Conservation (phyloP, 2,113 vertebrate genomes). For the Pseudopodoces humilis region DNA sequence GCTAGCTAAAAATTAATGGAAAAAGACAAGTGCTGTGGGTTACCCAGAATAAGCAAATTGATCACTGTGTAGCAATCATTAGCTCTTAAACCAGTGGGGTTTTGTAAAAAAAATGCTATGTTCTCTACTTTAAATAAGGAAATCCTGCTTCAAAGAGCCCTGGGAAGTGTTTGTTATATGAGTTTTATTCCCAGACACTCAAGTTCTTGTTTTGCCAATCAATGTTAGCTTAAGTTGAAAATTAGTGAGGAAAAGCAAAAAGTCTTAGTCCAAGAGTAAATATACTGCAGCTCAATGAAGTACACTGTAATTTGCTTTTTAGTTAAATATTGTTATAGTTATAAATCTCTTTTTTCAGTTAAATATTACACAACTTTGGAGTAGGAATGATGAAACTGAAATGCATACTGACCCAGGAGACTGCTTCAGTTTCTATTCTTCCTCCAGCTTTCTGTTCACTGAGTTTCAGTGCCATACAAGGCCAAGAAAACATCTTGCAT, state of each 20-base stretch:
- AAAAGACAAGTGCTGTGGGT: background rate
- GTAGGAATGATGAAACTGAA: slow-evolving; percentile 12
- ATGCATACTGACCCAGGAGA: background rate
- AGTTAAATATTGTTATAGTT: slow-evolving; percentile 44
- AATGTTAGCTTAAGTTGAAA: background rate
- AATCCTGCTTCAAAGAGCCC: slow-evolving; percentile 46
- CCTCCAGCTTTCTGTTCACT: background rate
- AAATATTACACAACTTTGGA: slow-evolving; percentile 44
- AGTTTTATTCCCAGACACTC: background rate
- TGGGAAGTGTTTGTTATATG: background rate
- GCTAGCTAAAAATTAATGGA: background rate
- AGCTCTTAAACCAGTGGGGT: background rate
- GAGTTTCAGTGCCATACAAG: background rate
- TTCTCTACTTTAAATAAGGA: slow-evolving; percentile 39
- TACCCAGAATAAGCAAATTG: background rate
- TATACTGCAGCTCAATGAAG: background rate
- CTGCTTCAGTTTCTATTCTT: background rate
- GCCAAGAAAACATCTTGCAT: background rate
- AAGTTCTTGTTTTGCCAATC: background rate
- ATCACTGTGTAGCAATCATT: background rate
- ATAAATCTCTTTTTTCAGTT: slow-evolving; percentile 23
- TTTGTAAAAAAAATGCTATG: background rate
- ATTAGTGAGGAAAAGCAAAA: background rate
- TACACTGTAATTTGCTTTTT: background rate
- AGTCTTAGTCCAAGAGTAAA: background rate